Evolutionary conservation across 2,113 vertebrate species (phyloP).

Genomic region (Riparia riparia): DNA sequence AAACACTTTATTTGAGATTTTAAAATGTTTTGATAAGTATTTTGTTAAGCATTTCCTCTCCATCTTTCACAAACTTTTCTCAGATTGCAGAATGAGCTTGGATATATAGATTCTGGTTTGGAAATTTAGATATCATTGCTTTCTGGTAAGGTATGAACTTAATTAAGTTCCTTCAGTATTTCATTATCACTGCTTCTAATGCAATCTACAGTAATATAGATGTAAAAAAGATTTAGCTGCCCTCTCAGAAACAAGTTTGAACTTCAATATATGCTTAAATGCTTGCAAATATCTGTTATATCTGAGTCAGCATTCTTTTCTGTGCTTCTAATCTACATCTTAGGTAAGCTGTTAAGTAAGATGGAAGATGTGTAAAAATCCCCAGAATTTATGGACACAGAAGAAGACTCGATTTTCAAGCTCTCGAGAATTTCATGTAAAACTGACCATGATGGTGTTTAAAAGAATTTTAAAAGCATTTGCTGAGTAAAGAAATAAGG

Average conservation of each 20-base stretch:
- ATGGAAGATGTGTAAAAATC: background rate
- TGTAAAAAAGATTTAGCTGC: background rate
- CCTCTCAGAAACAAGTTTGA: background rate
- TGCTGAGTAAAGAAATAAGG: background rate
- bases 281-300: background rate
- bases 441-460: background rate
- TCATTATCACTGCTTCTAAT: background rate
- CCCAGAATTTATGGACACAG: background rate
- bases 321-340: background rate
- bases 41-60: background rate
- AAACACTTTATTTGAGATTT: background rate
- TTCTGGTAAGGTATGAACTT: background rate
- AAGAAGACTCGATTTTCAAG: background rate
- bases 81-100: background rate
- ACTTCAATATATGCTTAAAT: background rate
- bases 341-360: background rate
- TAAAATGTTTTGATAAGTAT: background rate
- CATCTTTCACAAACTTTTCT: background rate
- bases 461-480: background rate
- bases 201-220: background rate
- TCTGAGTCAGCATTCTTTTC: background rate
- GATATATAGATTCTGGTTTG: background rate
- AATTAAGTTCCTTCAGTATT: background rate
- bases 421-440: background rate
- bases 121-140: background rate